Evolutionary conservation across 2,888 invertebrate genomes (phyloP), one percentile per base, ranked within the genome.

Genomic region (Epiblema foenella): DNA sequence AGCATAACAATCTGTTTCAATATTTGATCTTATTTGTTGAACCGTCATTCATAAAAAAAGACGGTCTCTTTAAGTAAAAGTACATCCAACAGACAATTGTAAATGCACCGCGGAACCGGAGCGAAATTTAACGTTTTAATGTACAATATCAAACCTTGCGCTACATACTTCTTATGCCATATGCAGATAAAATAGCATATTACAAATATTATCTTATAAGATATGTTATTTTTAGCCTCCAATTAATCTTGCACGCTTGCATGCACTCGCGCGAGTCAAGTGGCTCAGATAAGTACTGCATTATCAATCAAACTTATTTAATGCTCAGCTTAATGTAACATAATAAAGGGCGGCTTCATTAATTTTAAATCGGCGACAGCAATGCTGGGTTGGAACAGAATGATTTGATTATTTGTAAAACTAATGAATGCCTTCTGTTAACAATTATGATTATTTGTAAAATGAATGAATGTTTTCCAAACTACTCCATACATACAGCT

Each of bases 221-320:
- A 54, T 37, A 64, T 17, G 54, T 37, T 70, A 70, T 65, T 70
- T 60, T 65, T 65, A 70, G 70, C 18, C 37, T 2, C 70, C 65
- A 70, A 70, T 70, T 70, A 65, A 70, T 70, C 70, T 60, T 51
- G 54, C 42, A 46, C 20, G 64, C 64, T 58, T 51, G 69, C 64
- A 64, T 64, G 52, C 64, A 52, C 60, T 62, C 49, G 60, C 59
- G 52, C 59, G 68, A 70, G 65, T 65, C 65, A 64, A 69, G 69
- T 69, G 70, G 73, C 75, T 68, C 62, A 68, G 75, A 77, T 79
- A 77, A 78, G 75, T 74, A 74, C 74, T 54, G 59, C 73, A 68
- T 77, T 78, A 77, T 79, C 78, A 78, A 79, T 78, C 79, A 79
- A 78, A 77, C 75, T 75, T 77, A 77, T 75, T 76, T 75, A 68